Conservation (phyloP, 2,888 invertebrate species). For the Galerucella pusilla region DNA sequence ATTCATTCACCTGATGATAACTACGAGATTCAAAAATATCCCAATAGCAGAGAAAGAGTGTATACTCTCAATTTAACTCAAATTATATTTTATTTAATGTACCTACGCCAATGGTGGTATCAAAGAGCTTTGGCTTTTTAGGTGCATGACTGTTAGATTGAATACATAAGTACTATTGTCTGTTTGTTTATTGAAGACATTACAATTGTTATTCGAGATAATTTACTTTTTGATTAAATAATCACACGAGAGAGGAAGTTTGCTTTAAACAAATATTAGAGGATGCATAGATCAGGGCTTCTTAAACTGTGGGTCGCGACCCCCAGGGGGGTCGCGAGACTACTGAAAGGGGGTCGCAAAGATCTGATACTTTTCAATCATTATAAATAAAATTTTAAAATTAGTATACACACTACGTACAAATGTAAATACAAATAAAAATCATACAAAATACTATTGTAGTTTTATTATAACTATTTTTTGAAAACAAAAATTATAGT, state of each 20-base stretch:
- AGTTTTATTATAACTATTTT: too few relatives aligned
- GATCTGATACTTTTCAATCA: too few relatives aligned
- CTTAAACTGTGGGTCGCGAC: too few relatives aligned
- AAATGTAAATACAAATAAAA: too few relatives aligned
- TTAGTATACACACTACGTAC: too few relatives aligned
- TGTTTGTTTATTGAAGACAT: constrained; percentile 35
- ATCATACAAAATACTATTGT: too few relatives aligned
- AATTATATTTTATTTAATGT: not conserved
- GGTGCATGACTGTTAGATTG: constrained; percentile 35
- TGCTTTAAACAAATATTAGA: constrained; percentile 33
- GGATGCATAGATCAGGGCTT: constrained; percentile 19
- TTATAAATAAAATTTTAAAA: too few relatives aligned
- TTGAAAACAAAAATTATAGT: too few relatives aligned
- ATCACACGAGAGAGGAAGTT: constrained; percentile 33
- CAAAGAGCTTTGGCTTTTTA: constrained; percentile 19
- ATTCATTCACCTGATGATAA: too few relatives aligned
- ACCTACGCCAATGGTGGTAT: constrained; percentile 20
- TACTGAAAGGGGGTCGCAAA: too few relatives aligned
- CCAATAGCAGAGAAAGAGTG: not conserved
- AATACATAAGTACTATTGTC: constrained; percentile 34
- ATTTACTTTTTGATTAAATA: constrained; percentile 39
- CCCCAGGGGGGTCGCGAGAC: too few relatives aligned
- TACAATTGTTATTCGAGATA: constrained; percentile 24
- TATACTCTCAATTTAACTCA: not conserved
- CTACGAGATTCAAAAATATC: too few relatives aligned